A percentile compares a stretch with the other conserved stretches of the same genome.
phyloP scores from a whole-genome alignment of 1,140 invertebrate genomes.

The Gonatopus flavifemur region DNA sequence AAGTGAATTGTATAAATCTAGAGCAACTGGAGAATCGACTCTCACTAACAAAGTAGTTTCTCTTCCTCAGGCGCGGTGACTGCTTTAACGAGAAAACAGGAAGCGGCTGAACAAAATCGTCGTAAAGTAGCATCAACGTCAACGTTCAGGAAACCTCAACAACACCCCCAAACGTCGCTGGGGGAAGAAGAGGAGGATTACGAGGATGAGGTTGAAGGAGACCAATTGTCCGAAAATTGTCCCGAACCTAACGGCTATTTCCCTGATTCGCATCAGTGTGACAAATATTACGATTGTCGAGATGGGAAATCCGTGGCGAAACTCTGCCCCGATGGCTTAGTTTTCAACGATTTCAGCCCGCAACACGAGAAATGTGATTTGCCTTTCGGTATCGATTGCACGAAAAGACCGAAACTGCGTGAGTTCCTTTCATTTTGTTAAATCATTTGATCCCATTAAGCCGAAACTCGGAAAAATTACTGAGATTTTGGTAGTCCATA shows the following conservation, averaged over 20 bases:
- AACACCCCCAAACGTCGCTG: background rate
- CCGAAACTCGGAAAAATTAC: too few species aligned
- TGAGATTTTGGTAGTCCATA: too few species aligned
- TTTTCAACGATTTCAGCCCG: constrained; percentile 84
- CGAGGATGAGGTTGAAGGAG: constrained; percentile 36
- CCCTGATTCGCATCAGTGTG: constrained; percentile 83
- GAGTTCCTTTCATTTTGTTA: constrained; percentile 55
- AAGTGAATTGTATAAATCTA: too few species aligned
- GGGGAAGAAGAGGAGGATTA: constrained; percentile 20
- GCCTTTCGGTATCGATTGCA: constrained; percentile 84
- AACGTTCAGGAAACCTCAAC: constrained; percentile 18
- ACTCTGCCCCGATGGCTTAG: constrained; percentile 86
- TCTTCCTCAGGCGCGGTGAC: constrained; percentile 31
- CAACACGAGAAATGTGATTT: constrained; percentile 85
- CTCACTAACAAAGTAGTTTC: constrained; percentile 1
- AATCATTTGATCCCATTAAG: too few species aligned
- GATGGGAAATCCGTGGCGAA: constrained; percentile 72
- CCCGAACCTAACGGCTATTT: constrained; percentile 84
- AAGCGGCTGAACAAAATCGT: constrained; percentile 46
- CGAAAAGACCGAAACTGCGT: constrained; percentile 75
- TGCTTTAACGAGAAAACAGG: constrained; percentile 48
- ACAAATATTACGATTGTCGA: constrained; percentile 87
- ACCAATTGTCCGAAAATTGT: constrained; percentile 65
- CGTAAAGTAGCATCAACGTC: constrained; percentile 33
- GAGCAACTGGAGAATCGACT: background rate